Evolutionary conservation across 2,888 invertebrate species (phyloP).

Genomic region (Spisula solida): DNA sequence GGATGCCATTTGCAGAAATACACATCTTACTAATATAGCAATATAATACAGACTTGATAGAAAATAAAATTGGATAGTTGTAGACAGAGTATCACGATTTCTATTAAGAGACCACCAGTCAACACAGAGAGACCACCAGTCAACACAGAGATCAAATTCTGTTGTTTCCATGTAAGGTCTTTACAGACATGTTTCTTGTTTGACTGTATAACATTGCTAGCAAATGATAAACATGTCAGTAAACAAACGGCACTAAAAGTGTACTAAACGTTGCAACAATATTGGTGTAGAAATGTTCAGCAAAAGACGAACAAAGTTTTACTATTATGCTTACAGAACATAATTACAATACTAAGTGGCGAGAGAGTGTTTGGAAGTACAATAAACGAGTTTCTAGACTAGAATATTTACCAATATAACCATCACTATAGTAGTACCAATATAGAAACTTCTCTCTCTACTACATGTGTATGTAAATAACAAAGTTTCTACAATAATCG

Average conservation of each 20-base stretch:
- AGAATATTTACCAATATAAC: neutral
- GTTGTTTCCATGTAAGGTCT: too few relatives aligned
- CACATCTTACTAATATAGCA: too few relatives aligned
- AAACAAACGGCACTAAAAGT: neutral
- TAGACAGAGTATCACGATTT: too few relatives aligned
- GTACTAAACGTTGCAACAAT: neutral
- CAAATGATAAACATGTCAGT: too few relatives aligned
- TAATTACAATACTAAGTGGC: neutral
- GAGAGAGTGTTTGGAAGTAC: neutral
- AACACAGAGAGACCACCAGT: too few relatives aligned
- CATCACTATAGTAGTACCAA: neutral
- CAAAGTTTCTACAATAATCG: neutral
- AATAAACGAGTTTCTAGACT: conserved; percentile 2
- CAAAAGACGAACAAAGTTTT: neutral
- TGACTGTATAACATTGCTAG: too few relatives aligned
- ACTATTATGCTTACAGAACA: neutral
- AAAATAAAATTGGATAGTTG: too few relatives aligned
- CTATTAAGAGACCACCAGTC: too few relatives aligned
- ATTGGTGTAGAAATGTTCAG: neutral
- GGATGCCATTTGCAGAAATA: too few relatives aligned
- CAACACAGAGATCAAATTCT: too few relatives aligned
- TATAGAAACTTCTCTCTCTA: conserved; percentile 6
- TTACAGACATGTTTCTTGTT: too few relatives aligned
- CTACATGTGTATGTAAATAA: neutral
- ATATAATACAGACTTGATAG: too few relatives aligned